Conservation (phyloP, 2,113 vertebrate genomes). For the Camelus bactrianus region DNA sequence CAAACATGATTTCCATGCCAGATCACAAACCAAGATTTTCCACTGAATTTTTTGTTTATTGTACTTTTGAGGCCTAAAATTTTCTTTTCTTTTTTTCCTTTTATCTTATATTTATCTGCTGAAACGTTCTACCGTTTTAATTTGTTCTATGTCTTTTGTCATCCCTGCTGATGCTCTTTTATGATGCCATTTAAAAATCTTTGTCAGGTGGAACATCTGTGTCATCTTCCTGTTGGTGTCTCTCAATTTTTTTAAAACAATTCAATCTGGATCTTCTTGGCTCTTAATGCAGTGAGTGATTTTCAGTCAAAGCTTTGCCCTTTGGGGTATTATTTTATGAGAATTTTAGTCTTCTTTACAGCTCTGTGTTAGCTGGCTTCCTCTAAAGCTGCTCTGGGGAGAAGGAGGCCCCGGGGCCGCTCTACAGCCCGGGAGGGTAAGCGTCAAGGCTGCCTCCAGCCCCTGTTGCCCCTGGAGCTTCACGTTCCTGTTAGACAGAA, state of each 20-base stretch:
- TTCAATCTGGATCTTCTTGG: too few species aligned
- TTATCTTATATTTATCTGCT: background rate
- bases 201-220: background rate
- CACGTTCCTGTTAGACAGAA: too few species aligned
- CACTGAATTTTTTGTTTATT: background rate
- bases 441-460: background rate
- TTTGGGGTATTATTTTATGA: background rate
- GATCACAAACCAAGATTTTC: background rate
- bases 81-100: background rate
- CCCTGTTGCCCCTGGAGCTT: background rate
- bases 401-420: too few species aligned
- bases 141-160: background rate
- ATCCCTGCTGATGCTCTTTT: background rate
- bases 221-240: background rate
- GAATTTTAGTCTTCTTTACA: background rate
- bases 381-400: background rate
- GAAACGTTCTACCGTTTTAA: background rate
- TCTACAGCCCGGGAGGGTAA: too few species aligned
- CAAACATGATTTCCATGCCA: too few species aligned
- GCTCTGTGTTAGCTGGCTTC: background rate
- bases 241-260: too few species aligned
- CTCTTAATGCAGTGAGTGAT: too few species aligned
- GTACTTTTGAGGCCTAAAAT: background rate
- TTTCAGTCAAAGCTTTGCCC: background rate
- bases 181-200: background rate